These are phyloP conservation scores for Drosophila kurseongensis DNA, from an alignment of 1,140 invertebrate species.

Conservation along the genomic window DNA sequence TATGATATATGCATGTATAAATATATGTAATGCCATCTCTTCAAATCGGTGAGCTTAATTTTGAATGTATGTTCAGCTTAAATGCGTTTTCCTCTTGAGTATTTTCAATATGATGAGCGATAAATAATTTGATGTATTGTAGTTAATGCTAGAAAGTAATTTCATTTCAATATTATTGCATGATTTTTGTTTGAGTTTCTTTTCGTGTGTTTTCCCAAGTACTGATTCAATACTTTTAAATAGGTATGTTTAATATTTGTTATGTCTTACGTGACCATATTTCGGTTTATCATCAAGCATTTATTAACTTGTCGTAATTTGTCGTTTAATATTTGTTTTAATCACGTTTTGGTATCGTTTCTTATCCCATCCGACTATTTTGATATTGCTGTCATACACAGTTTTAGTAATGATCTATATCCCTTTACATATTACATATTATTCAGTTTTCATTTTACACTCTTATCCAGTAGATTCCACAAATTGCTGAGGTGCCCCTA, in stretches of 20 bases:
- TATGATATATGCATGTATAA: slow-evolving; percentile 62
- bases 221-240: slow-evolving; percentile 34
- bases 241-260: slow-evolving; percentile 38
- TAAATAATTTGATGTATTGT: slow-evolving; percentile 49
- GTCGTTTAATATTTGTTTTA: slow-evolving; percentile 50
- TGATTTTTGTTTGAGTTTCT: slow-evolving; percentile 42
- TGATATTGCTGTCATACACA: slow-evolving; percentile 70
- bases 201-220: slow-evolving; percentile 29
- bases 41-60: slow-evolving; percentile 75
- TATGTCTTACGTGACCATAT: slow-evolving; percentile 32
- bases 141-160: slow-evolving; percentile 75
- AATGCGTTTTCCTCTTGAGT: slow-evolving; percentile 43
- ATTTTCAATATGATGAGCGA: slow-evolving; percentile 52
- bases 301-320: slow-evolving; percentile 40
- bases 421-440: slow-evolving; percentile 38
- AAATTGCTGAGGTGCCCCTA: slow-evolving; percentile 63
- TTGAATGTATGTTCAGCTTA: slow-evolving; percentile 67
- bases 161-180: slow-evolving; percentile 76
- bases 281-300: slow-evolving; percentile 37
- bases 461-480: slow-evolving; percentile 41
- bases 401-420: slow-evolving; percentile 41
- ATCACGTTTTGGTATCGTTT: slow-evolving; percentile 54
- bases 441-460: slow-evolving; percentile 38
- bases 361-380: slow-evolving; percentile 34
- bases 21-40: slow-evolving; percentile 63